Evolutionary conservation across 1,140 invertebrate genomes (phyloP).

Genomic region (Drosophila albomicans): DNA sequence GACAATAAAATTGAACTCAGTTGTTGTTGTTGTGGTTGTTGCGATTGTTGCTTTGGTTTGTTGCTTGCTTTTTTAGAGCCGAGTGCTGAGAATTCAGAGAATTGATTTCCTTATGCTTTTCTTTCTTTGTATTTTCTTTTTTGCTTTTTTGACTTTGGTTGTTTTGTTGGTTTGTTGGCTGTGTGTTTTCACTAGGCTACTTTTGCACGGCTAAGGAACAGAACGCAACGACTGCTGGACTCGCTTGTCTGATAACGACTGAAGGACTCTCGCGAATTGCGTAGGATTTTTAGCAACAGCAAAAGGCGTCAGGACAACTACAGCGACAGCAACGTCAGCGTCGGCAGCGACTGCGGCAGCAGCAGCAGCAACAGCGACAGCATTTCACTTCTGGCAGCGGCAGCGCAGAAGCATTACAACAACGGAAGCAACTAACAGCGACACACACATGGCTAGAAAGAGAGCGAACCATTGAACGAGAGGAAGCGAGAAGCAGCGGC

Average conservation of each 20-base stretch:
- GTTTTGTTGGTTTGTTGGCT: constrained; percentile 39
- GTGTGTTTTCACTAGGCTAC: constrained; percentile 82
- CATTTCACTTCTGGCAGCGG: constrained; percentile 27
- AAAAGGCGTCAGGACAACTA: constrained; percentile 51
- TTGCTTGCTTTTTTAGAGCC: constrained; percentile 2
- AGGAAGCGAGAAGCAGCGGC: constrained; percentile 8
- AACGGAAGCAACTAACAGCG: constrained; percentile 70
- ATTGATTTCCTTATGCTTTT: constrained; percentile 58
- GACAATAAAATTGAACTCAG: constrained; percentile 42
- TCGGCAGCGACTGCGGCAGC: constrained; percentile 4
- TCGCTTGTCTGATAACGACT: constrained; percentile 85
- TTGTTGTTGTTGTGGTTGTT: constrained; percentile 28
- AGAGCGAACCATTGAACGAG: constrained; percentile 10
- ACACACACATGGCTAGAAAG: constrained; percentile 7
- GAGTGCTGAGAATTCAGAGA: constrained; percentile 35
- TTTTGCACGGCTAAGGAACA: constrained; percentile 83
- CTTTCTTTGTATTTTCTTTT: constrained; percentile 32
- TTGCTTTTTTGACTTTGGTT: constrained; percentile 36
- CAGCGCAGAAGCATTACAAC: constrained; percentile 80
- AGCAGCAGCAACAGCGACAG: constrained; percentile 20
- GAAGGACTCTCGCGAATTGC: constrained; percentile 83
- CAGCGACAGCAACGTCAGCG: constrained; percentile 34
- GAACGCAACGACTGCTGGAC: constrained; percentile 85
- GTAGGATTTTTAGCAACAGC: constrained; percentile 80
- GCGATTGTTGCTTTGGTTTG: constrained; percentile 12